A percentile compares a stretch with the other conserved stretches of the same genome.
phyloP scores from a whole-genome alignment of 2,888 invertebrate species.

The Dusona sp. region DNA sequence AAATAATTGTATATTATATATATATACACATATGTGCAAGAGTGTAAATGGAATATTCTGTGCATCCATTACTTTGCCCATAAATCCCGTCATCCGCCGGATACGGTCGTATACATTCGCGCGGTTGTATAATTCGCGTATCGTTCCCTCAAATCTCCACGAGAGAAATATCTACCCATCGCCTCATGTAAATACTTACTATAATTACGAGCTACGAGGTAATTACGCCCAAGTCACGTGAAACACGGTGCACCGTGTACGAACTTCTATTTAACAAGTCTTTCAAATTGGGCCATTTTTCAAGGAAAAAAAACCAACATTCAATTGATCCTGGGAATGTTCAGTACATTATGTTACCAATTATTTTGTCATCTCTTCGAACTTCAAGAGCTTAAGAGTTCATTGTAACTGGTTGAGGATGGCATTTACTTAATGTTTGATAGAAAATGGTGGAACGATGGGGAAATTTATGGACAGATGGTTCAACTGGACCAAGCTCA shows the following conservation, averaged over 20 bases:
- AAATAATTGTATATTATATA: neutral
- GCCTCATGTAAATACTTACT: conserved; percentile 29
- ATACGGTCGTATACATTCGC: conserved; percentile 53
- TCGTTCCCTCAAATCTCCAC: conserved; percentile 44
- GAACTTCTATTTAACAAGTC: neutral
- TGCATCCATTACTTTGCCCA: conserved; percentile 47
- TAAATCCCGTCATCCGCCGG: conserved; percentile 57
- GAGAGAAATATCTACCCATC: conserved; percentile 34
- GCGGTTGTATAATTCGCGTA: conserved; percentile 57
- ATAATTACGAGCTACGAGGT: conserved; percentile 43
- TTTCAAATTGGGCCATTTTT: neutral
- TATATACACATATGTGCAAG: neutral
- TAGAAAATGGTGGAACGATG: neutral
- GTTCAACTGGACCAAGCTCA: no score
- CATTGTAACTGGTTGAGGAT: no score
- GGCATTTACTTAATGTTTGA: no score
- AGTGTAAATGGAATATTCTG: conserved; percentile 34
- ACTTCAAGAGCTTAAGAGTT: no score
- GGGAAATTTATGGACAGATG: conserved; percentile 16
- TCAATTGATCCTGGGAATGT: neutral
- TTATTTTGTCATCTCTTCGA: neutral
- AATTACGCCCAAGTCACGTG: conserved; percentile 12
- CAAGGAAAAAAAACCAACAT: neutral
- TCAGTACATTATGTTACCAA: neutral
- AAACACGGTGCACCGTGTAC: neutral